These are phyloP conservation scores for Aulostomus chinensis DNA, from an alignment of 2,797 vertebrate species.

Conservation along the genomic window DNA sequence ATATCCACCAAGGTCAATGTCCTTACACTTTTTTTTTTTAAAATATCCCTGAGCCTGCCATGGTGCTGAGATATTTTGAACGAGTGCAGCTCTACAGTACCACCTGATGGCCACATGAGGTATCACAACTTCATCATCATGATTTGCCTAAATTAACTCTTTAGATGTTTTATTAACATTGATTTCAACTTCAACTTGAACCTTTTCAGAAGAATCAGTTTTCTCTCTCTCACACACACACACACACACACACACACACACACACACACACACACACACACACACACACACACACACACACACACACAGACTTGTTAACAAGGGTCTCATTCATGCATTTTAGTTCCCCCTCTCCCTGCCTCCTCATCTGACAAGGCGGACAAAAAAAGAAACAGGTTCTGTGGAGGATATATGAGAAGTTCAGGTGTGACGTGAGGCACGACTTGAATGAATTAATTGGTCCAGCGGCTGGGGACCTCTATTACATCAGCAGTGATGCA, in stretches of 20 bases:
- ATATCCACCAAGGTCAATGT: too few species aligned
- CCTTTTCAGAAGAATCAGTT: neutral
- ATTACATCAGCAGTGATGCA: constrained; percentile 57
- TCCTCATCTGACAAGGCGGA: too few species aligned
- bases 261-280: neutral
- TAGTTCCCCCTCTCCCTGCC: too few species aligned
- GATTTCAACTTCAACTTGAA: neutral
- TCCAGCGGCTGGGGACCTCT: constrained; percentile 41
- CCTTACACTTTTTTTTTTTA: too few species aligned
- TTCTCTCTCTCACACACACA: too few species aligned
- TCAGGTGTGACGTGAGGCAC: constrained; percentile 44
- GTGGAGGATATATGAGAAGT: constrained; percentile 47
- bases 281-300: neutral
- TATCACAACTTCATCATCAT: neutral
- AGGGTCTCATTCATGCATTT: constrained; percentile 57
- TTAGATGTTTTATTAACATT: too few species aligned
- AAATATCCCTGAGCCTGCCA: too few species aligned
- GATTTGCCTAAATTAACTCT: too few species aligned
- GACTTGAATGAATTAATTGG: constrained; percentile 26
- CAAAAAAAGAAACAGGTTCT: too few species aligned
- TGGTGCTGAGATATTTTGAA: neutral
- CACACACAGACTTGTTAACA: constrained; percentile 35
- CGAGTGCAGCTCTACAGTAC: constrained; percentile 13
- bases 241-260: too few species aligned
- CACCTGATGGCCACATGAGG: constrained; percentile 30